Percentiles rank a stretch among this genome's conserved stretches.
These are phyloP conservation scores for Unio delphinus DNA, from an alignment of 2,888 invertebrate species.

Conservation along the genomic window DNA sequence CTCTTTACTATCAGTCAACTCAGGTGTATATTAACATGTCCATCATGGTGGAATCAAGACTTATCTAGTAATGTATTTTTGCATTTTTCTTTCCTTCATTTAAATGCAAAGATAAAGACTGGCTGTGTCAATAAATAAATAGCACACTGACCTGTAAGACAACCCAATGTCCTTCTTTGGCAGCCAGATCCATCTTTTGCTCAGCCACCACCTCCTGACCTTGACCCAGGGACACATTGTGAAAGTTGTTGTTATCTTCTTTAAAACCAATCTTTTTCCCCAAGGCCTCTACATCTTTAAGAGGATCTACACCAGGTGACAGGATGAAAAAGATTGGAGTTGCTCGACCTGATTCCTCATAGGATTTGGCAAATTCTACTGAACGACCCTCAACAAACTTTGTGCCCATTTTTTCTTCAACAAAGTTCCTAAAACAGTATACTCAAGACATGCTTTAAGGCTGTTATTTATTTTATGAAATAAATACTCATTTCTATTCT, in stretches of 20 bases:
- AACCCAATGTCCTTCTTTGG: constrained; percentile 94
- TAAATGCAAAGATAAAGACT: too few relatives aligned
- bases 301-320: constrained; percentile 95
- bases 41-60: too few relatives aligned
- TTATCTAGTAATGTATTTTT: too few relatives aligned
- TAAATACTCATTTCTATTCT: too few relatives aligned
- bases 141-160: constrained; percentile 80
- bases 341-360: constrained; percentile 92
- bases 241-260: constrained; percentile 86
- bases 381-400: constrained; percentile 92
- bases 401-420: constrained; percentile 92
- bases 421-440: constrained; percentile 81
- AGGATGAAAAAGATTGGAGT: constrained; percentile 97
- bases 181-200: constrained; percentile 89
- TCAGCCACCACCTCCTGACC: constrained; percentile 96
- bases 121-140: background rate
- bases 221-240: constrained; percentile 94
- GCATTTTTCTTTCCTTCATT: too few relatives aligned
- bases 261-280: constrained; percentile 89
- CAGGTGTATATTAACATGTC: too few relatives aligned
- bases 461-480: too few relatives aligned
- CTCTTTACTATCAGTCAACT: too few relatives aligned
- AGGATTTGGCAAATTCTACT: constrained; percentile 93
- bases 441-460: too few relatives aligned
- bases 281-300: constrained; percentile 93